A percentile compares a stretch with the other conserved stretches of the same genome.
phyloP scores from a whole-genome alignment of 1,140 invertebrate genomes.

The Drosophila albomicans region DNA sequence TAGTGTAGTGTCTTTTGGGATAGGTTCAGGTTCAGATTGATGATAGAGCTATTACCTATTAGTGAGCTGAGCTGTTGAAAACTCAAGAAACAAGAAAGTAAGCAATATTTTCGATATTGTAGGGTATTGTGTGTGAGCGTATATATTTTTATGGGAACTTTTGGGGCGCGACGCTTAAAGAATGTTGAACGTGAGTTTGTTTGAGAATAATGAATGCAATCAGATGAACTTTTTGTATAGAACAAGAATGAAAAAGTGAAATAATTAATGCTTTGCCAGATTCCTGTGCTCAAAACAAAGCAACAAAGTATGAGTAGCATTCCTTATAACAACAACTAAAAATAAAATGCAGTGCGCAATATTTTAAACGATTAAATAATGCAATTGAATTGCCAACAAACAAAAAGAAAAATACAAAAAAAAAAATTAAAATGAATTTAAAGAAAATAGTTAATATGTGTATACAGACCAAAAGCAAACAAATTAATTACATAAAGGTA shows the following conservation, averaged over 20 bases:
- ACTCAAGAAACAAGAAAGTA: conserved; percentile 27
- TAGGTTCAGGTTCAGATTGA: background rate
- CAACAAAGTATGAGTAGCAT: conserved; percentile 27
- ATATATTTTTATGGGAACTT: conserved; percentile 71
- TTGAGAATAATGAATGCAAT: conserved; percentile 47
- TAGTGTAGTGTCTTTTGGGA: conserved; percentile 20
- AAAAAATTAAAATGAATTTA: conserved; percentile 7
- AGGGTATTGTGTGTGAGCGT: conserved; percentile 29
- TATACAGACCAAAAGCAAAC: conserved; percentile 29
- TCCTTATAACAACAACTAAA: conserved; percentile 31
- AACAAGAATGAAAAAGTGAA: background rate
- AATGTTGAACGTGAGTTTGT: conserved; percentile 20
- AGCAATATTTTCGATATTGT: conserved; percentile 50
- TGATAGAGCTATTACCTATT: background rate
- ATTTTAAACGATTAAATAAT: conserved; percentile 30
- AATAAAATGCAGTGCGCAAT: conserved; percentile 34
- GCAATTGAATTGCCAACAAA: conserved; percentile 47
- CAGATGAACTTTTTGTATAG: conserved; percentile 24
- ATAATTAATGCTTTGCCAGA: conserved; percentile 28
- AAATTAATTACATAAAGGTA: conserved; percentile 69
- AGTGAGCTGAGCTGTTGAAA: conserved; percentile 1
- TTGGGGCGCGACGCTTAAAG: conserved; percentile 38
- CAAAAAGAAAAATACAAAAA: conserved; percentile 20
- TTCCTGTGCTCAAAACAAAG: conserved; percentile 8
- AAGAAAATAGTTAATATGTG: conserved; percentile 10